Evolutionary conservation across 1,140 invertebrate species (phyloP).

Genomic region (Pseudoatta argentina): DNA sequence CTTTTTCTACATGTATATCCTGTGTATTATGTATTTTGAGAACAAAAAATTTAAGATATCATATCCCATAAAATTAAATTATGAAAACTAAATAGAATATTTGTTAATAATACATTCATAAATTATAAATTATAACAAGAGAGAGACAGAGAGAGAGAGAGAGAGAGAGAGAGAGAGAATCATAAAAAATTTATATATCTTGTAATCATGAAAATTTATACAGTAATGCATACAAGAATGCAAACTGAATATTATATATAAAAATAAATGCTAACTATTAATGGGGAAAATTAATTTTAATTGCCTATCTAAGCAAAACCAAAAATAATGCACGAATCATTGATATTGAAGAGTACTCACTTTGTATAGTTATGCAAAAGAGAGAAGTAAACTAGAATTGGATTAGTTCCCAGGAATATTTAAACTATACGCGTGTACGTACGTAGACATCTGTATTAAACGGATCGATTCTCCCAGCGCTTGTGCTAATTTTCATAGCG

Average conservation of each 20-base stretch:
- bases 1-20: neutral
- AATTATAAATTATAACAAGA: neutral
- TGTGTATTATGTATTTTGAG: too few relatives aligned
- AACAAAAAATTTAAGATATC: neutral
- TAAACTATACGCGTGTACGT: conserved; percentile 17
- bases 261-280: neutral
- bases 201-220: neutral
- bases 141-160: neutral
- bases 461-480: conserved; percentile 28
- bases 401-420: conserved; percentile 50
- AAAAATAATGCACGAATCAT: neutral
- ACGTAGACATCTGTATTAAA: conserved; percentile 50
- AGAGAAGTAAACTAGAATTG: conserved; percentile 24
- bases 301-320: neutral
- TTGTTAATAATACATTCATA: neutral
- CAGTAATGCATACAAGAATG: neutral
- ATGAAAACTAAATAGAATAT: neutral
- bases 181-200: neutral
- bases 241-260: neutral
- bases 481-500: conserved; percentile 43
- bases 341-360: neutral
- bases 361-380: conserved; percentile 2
- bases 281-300: neutral
- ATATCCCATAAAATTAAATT: neutral
- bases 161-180: neutral